A percentile compares a stretch with the other conserved stretches of the same genome.
Evolutionary conservation across 2,113 vertebrate genomes (phyloP).

Genomic region (Micronycteris hirsuta): DNA sequence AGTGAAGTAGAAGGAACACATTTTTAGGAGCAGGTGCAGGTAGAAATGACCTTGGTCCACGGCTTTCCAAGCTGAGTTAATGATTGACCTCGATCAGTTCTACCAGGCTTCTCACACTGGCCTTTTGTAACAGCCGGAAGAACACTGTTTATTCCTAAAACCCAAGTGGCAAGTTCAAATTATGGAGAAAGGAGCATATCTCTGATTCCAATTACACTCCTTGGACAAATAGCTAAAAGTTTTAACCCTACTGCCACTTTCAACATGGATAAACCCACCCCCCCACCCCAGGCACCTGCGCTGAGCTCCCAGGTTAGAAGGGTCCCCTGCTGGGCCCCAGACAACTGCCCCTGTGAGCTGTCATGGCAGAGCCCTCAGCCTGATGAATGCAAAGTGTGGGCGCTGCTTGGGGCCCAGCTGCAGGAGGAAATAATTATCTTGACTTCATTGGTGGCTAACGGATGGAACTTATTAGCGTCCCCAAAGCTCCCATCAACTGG

Average conservation of each 20-base stretch:
- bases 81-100: not conserved
- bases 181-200: not conserved
- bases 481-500: not conserved
- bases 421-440: not conserved
- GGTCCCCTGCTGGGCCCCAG: not conserved
- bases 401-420: not conserved
- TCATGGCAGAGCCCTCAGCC: not conserved
- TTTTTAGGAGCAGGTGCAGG: not conserved
- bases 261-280: not conserved
- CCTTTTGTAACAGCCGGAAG: not conserved
- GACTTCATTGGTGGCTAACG: not conserved
- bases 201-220: not conserved
- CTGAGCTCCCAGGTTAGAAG: not conserved
- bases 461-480: not conserved
- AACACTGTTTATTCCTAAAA: not conserved
- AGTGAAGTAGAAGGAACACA: not conserved
- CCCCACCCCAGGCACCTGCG: not conserved
- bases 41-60: not conserved
- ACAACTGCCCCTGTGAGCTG: no score
- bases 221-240: not conserved
- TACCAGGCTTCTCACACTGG: not conserved
- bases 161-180: not conserved
- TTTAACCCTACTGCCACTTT: not conserved
- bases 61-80: not conserved
- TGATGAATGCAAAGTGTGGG: not conserved